A percentile compares a stretch with the other conserved stretches of the same genome.
phyloP scores from a whole-genome alignment of 2,888 invertebrate genomes.

The Platycnemis pennipes region DNA sequence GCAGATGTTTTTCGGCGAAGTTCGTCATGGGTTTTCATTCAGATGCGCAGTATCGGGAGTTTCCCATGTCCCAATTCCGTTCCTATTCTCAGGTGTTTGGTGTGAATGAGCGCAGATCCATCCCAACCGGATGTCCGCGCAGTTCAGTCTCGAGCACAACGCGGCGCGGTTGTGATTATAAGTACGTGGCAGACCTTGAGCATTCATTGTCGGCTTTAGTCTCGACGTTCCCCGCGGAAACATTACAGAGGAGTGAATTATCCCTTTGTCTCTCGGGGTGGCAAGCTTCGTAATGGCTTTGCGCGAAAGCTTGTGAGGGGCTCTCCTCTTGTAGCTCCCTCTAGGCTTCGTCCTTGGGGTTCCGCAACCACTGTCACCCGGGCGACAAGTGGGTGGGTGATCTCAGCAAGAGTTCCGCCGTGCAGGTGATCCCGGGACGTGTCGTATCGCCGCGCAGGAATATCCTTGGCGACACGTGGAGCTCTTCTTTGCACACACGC shows the following conservation, averaged over 20 bases:
- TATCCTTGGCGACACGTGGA: background rate
- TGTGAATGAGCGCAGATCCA: no score
- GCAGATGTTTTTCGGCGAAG: no score
- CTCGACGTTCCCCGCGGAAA: background rate
- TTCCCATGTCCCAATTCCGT: no score
- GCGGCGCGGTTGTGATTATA: no score
- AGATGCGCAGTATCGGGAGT: no score
- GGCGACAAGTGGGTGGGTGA: background rate
- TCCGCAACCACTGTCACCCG: background rate
- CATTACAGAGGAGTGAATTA: background rate
- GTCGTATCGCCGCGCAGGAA: background rate
- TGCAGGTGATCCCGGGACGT: conserved; percentile 3
- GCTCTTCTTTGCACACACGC: background rate
- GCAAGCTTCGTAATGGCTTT: background rate
- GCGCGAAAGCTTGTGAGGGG: background rate
- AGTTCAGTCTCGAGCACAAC: no score
- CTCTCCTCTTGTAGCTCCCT: background rate
- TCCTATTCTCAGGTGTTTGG: no score
- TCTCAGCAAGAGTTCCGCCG: background rate
- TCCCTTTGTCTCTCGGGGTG: background rate
- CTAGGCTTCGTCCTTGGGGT: background rate
- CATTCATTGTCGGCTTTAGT: no score
- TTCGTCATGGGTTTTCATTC: no score
- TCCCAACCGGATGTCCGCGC: no score
- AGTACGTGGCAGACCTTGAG: no score